Base-by-base conservation (phyloP, 2,113 vertebrate genomes). In the Periophthalmodon schlosseri region DNA sequence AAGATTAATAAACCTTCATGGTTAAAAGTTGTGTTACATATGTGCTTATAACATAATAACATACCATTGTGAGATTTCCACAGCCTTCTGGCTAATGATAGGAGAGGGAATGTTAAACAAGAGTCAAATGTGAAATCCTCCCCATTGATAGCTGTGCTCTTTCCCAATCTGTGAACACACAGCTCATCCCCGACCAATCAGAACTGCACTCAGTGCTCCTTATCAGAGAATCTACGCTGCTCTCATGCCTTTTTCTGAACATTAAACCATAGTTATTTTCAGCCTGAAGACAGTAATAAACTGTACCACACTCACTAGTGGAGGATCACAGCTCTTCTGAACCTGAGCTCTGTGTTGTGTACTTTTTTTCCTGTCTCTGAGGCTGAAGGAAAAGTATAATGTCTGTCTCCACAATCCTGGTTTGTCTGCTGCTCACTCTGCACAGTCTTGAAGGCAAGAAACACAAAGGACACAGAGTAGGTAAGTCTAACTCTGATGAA, bases 361-460 rank as follows among this genome's bases (percentile, higher is more conserved):
- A 18, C 33, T 72, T 11, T 12, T 77, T 67, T 68, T n/a, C 76
- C 56, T 54, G 36, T 47, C 13, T 10, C 11, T 52, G 34, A 63
- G 68, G 69, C 57, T 20, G 28, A 39, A 7, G 15, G 21, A 46
- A 20, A 70, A 12, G 56, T 72, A 23, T 49, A 78, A 92, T 92
- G 93, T 82, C 76, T 69, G 68, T 83, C 69, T 3, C 86, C 34
- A 90, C 79, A 81, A 36, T 87, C 75, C 46, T 94, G 46, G 89
- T 77, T 63, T 88, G 76, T 74, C 70, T 93, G 67, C 86, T 93
- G 70, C 64, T 91, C 63, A 83, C 66, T 2, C 75, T 10, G 82
- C 83, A 87, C 63, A 80, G 91, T 69, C 75, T 13, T 71, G 86
- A 89, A 46, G 91, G 79, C 12, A 91, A 72, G 80, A 92, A 65